phyloP scores from a whole-genome alignment of 64 coral and sea anemone genomes.

The Platygyra sinensis region DNA sequence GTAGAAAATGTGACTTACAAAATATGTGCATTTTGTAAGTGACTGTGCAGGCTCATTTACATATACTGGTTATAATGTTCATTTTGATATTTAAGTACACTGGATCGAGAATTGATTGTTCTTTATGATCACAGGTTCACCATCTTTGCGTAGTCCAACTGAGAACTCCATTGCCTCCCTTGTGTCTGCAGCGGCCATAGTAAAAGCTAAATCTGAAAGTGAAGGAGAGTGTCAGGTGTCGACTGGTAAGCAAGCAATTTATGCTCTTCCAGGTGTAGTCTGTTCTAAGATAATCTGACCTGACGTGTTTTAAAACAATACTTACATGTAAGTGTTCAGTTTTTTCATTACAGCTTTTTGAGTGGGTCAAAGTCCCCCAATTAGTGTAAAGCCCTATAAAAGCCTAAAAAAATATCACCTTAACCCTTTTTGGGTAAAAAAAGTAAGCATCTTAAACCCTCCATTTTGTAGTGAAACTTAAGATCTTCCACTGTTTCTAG shows the following conservation, averaged over 20 bases:
- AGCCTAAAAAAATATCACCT: too few relatives aligned
- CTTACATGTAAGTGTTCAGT: background rate
- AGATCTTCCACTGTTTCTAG: too few relatives aligned
- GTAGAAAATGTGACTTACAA: too few relatives aligned
- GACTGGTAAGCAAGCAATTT: constrained; percentile 1
- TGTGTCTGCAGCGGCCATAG: constrained; percentile 85
- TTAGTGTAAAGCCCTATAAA: too few relatives aligned
- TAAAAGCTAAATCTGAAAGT: constrained; percentile 81
- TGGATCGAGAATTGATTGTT: background rate
- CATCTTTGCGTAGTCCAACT: constrained; percentile 88
- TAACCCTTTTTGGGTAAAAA: too few relatives aligned
- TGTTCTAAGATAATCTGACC: background rate
- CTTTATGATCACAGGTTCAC: constrained; percentile 56
- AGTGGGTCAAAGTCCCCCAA: too few relatives aligned
- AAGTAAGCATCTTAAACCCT: too few relatives aligned
- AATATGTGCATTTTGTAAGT: too few relatives aligned
- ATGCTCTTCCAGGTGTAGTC: background rate
- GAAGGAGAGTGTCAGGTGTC: constrained; percentile 30
- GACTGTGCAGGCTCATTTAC: too few relatives aligned
- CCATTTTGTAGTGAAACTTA: too few relatives aligned
- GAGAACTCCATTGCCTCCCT: constrained; percentile 91
- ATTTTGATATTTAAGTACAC: background rate
- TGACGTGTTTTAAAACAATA: background rate
- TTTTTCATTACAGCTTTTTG: background rate
- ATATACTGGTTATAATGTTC: background rate